Evolutionary conservation across 1,140 invertebrate species (phyloP), one percentile per base, ranked within the genome.

Genomic region (Hestina assimilis): DNA sequence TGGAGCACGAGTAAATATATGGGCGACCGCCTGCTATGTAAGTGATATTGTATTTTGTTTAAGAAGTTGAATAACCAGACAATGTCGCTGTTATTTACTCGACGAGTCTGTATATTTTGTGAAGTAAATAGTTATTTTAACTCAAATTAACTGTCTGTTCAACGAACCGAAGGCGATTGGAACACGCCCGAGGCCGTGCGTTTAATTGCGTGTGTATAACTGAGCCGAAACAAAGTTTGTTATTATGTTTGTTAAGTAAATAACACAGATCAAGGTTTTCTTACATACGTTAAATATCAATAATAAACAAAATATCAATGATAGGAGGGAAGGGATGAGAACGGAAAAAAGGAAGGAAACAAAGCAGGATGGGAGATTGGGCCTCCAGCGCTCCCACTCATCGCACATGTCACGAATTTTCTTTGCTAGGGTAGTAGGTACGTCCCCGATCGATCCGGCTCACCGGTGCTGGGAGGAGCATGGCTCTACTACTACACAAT

Each of bases 131-230:
- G 15, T 38, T 19, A 38, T 38, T 38, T 38, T 9, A 19, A n/a
- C n/a, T n/a, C n/a, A n/a, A n/a, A n/a, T n/a, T n/a, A 9, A 19
- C n/a, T 31, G 14, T 23, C 4, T 31, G 20, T 19, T 19, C 15
- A 46, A 19, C 23, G 15, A 31, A 17, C 28, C 23, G 12, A 42
- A 42, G 15, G 7, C 17, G 21, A 19, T 33, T 21, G 4, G 23
- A 17, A 29, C 43, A 40, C 33, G 31, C 53, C 45, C 33, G 47
- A 55, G 53, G 43, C 29, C 43, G 43, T 9, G n/a, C 28, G 15
- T 35, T 29, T 28, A 31, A 14, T 55, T 19, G 53, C 31, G 53
- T 55, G 42, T 31, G 42, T 26, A 35, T 45, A 55, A 55, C 47
- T 11, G 17, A 33, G 17, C 8, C 19, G 14, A 46, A 55, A 47